Evolutionary conservation across 2,797 vertebrate species (phyloP).

Genomic region (Anableps anableps): DNA sequence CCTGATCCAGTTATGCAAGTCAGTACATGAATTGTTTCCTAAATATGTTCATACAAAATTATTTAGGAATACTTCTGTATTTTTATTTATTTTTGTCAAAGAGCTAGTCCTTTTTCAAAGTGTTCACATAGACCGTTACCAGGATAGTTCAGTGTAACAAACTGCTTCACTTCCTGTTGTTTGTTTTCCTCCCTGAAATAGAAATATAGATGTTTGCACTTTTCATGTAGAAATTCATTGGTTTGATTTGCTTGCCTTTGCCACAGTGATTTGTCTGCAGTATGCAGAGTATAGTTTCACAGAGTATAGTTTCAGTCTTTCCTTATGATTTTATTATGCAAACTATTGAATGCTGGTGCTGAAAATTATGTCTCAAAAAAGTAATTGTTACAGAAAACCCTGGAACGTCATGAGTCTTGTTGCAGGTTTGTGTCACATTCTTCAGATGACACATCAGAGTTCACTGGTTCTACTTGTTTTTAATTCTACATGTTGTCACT

Average conservation of each 20-base stretch:
- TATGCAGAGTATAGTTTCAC: neutral
- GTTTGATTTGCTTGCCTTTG: constrained; percentile 25
- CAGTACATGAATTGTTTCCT: neutral
- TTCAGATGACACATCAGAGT: neutral
- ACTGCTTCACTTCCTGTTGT: neutral
- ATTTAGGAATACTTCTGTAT: no score
- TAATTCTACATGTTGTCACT: neutral
- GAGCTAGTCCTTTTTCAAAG: neutral
- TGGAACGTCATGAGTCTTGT: neutral
- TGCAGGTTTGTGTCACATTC: neutral
- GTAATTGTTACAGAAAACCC: neutral
- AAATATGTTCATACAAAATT: neutral
- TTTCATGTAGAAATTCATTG: constrained; percentile 21
- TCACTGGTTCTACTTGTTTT: neutral
- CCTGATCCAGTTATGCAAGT: neutral
- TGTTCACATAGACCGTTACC: neutral
- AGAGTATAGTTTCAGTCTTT: neutral
- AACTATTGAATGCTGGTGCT: neutral
- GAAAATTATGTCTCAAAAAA: neutral
- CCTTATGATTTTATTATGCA: neutral
- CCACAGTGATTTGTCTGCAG: neutral
- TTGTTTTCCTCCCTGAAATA: neutral
- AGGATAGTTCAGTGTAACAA: neutral
- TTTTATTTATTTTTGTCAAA: neutral
- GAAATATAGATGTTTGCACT: neutral